Evolutionary conservation across 2,888 invertebrate species (phyloP).

Genomic region (Scaptomyza tumidula): DNA sequence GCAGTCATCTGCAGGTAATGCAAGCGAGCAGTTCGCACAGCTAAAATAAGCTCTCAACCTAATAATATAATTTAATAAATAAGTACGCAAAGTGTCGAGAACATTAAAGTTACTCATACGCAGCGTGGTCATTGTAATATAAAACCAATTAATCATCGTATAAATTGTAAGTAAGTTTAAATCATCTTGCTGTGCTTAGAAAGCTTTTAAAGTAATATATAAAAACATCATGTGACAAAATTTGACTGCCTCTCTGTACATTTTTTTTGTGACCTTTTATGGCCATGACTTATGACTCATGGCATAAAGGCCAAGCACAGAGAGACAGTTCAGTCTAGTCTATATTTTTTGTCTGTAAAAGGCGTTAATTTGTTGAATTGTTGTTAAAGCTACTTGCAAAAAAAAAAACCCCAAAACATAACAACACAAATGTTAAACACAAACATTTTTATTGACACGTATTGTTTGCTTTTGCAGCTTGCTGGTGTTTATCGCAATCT

Average conservation of each 20-base stretch:
- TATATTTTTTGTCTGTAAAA: constrained; percentile 29
- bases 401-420: neutral
- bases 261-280: constrained; percentile 45
- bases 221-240: constrained; percentile 16
- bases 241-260: constrained; percentile 4
- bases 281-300: constrained; percentile 57
- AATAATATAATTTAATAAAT: neutral
- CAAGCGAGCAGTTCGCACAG: constrained; percentile 68
- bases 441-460: neutral
- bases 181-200: neutral
- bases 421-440: neutral
- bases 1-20: constrained; percentile 83
- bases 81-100: constrained; percentile 15
- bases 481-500: constrained; percentile 67
- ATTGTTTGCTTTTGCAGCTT: constrained; percentile 62
- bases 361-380: constrained; percentile 15
- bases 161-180: constrained; percentile 58
- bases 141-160: constrained; percentile 31
- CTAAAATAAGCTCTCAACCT: constrained; percentile 30
- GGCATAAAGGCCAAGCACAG: constrained; percentile 13
- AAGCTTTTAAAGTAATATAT: neutral
- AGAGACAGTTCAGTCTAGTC: constrained; percentile 2
- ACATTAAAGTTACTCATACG: constrained; percentile 49
- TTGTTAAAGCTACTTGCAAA: constrained; percentile 1
- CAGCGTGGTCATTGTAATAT: constrained; percentile 15